Percentiles rank a stretch among this genome's conserved stretches.
These are phyloP conservation scores for Cheilosia vulpina DNA, from an alignment of 2,888 invertebrate species.

Conservation along the genomic window DNA sequence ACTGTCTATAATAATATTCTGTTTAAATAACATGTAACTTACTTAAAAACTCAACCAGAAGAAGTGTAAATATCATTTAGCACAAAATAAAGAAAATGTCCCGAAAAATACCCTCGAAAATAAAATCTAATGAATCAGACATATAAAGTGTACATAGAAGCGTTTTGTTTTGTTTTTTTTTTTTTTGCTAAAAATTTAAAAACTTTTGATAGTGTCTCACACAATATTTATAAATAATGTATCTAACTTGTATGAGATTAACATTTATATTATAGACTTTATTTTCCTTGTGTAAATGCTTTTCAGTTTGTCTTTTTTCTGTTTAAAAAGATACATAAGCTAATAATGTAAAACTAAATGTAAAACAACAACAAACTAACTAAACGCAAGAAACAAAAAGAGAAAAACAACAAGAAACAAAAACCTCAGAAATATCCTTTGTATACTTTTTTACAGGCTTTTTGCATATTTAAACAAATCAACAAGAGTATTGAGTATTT, in stretches of 20 bases:
- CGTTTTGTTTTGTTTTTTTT: constrained; percentile 24
- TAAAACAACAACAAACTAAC: constrained; percentile 24
- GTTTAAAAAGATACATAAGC: constrained; percentile 14
- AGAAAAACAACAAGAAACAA: constrained; percentile 1
- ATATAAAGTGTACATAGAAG: constrained; percentile 33
- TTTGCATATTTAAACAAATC: constrained; percentile 62
- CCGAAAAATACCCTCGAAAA: constrained; percentile 1
- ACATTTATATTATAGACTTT: neutral
- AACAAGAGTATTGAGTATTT: constrained; percentile 54
- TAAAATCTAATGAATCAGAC: constrained; percentile 37
- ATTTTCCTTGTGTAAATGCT: constrained; percentile 37
- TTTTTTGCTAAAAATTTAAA: constrained; percentile 16
- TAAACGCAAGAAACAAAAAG: constrained; percentile 12
- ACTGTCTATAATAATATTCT: constrained; percentile 19
- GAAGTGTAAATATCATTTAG: constrained; percentile 68
- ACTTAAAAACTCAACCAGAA: constrained; percentile 22
- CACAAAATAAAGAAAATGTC: constrained; percentile 57
- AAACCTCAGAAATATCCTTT: constrained; percentile 74
- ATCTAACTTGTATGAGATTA: neutral
- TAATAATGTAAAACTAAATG: constrained; percentile 36
- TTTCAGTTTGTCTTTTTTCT: constrained; percentile 18
- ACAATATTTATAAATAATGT: constrained; percentile 50
- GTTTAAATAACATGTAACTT: neutral
- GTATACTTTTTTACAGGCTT: constrained; percentile 75
- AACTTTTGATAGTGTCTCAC: constrained; percentile 67